These are phyloP conservation scores for Gnathonemus longibarbis DNA, from an alignment of 2,113 vertebrate genomes.

Conservation along the genomic window DNA sequence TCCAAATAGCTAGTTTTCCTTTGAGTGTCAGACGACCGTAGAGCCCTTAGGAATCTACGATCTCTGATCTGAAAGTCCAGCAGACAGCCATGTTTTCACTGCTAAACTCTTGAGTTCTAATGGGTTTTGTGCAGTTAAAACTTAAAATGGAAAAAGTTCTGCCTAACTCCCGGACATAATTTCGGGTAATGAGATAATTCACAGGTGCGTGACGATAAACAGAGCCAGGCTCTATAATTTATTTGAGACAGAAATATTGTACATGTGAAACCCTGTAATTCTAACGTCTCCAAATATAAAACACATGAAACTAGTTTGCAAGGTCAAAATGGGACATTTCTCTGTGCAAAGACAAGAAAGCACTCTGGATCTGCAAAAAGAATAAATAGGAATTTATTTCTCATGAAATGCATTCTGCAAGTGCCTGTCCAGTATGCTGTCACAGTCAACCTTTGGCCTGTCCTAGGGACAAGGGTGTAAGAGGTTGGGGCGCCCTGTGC, in stretches of 20 bases:
- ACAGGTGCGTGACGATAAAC: background rate
- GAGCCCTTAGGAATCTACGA: background rate
- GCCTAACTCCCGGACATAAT: background rate
- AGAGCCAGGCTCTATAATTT: background rate
- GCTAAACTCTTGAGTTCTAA: background rate
- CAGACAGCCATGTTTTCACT: background rate
- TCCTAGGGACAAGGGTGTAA: background rate
- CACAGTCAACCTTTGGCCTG: background rate
- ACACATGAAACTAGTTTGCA: background rate
- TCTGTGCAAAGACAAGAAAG: background rate
- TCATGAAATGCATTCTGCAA: background rate
- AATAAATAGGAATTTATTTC: background rate
- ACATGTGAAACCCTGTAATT: background rate
- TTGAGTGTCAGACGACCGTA: background rate
- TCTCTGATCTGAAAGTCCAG: background rate
- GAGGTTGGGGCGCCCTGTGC: background rate
- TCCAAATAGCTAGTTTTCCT: background rate
- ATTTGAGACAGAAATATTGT: background rate
- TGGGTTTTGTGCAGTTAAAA: background rate
- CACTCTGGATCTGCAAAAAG: background rate
- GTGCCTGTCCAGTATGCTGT: background rate
- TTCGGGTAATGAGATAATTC: slow-evolving; percentile 1
- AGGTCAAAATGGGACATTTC: background rate
- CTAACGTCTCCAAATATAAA: background rate
- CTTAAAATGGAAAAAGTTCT: background rate